These are phyloP conservation scores for Barnardius zonarius DNA, from an alignment of 2,113 vertebrate genomes.

Conservation along the genomic window DNA sequence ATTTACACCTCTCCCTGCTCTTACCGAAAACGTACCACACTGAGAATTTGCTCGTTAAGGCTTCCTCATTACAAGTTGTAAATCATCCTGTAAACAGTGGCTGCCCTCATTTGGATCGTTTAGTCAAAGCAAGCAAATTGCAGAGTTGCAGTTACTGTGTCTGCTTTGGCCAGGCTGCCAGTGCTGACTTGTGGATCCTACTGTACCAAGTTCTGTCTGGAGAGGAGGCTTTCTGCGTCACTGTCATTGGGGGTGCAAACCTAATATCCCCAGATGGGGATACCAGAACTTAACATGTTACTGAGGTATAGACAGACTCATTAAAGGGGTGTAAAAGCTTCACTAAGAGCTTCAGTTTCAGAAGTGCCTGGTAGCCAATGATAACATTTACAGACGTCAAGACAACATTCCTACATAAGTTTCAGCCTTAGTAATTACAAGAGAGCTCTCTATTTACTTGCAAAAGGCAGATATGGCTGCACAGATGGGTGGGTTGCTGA, in stretches of 20 bases:
- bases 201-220: neutral
- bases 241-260: neutral
- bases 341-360: neutral
- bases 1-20: neutral
- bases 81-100: neutral
- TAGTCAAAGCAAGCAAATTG: neutral
- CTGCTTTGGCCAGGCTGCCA: neutral
- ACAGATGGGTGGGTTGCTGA: neutral
- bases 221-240: neutral
- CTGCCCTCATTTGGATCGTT: neutral
- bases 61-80: neutral
- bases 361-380: neutral
- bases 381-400: constrained; percentile 33
- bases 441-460: neutral
- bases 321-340: neutral
- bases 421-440: neutral
- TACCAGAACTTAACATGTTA: neutral
- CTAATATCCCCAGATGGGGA: neutral
- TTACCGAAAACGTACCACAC: neutral
- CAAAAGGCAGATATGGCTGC: neutral
- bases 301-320: neutral
- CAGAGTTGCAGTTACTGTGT: neutral
- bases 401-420: neutral
- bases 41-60: neutral
- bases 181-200: neutral